These are phyloP conservation scores for Rhopalosiphum padi DNA, from an alignment of 1,140 invertebrate species.

Conservation along the genomic window DNA sequence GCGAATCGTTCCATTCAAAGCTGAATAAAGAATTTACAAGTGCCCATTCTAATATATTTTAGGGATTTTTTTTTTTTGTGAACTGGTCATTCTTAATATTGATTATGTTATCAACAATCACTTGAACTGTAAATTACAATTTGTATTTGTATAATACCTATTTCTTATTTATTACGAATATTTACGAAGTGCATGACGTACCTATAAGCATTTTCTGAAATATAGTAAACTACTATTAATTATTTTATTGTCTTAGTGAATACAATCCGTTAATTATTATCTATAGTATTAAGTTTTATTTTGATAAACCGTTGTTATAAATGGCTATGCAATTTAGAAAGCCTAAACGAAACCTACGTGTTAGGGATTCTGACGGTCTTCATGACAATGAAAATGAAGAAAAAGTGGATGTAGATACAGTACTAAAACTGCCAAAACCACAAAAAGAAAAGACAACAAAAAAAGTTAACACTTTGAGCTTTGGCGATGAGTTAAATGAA, in stretches of 20 bases:
- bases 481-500: constrained; percentile 77
- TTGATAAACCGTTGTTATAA: neutral
- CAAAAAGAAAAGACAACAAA: constrained; percentile 67
- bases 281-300: neutral
- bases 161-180: neutral
- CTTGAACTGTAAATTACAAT: neutral
- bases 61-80: neutral
- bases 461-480: constrained; percentile 77
- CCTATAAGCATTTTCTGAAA: neutral
- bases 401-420: constrained; percentile 65
- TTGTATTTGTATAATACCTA: neutral
- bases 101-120: constrained; percentile 29
- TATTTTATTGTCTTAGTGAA: neutral
- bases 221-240: neutral
- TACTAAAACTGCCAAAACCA: constrained; percentile 64
- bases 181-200: neutral
- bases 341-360: constrained; percentile 84
- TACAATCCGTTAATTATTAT: neutral
- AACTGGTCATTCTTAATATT: constrained; percentile 36
- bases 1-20: too few species aligned
- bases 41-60: neutral
- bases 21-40: too few species aligned
- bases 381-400: constrained; percentile 71
- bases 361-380: constrained; percentile 76
- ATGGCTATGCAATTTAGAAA: constrained; percentile 74